Conservation (phyloP, 2,888 invertebrate species). For the Dusona sp. region DNA sequence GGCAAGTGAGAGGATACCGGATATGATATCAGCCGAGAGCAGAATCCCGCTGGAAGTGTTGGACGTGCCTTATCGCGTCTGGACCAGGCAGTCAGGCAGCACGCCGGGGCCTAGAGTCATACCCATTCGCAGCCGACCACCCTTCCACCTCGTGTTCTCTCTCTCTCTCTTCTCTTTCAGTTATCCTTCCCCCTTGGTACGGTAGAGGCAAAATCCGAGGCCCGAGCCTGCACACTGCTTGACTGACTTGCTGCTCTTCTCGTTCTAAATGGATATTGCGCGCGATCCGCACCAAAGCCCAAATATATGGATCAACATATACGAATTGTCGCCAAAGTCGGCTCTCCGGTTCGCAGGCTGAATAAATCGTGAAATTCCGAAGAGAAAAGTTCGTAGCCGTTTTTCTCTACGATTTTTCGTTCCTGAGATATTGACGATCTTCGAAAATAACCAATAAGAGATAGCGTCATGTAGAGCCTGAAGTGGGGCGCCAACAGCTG, state of each 20-base stretch:
- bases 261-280: constrained; percentile 65
- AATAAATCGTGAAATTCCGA: not conserved
- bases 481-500: not conserved
- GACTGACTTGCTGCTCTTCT: constrained; percentile 72
- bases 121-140: constrained; percentile 49
- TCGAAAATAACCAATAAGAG: not conserved
- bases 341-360: not conserved
- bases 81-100: constrained; percentile 80
- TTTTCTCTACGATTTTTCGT: not conserved
- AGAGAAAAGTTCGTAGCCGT: not conserved
- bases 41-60: constrained; percentile 82
- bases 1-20: constrained; percentile 73
- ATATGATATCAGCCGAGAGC: constrained; percentile 82
- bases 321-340: not conserved
- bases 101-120: constrained; percentile 57
- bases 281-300: constrained; percentile 26
- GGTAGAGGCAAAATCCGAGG: constrained; percentile 40
- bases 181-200: not conserved
- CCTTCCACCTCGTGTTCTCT: constrained; percentile 33
- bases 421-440: not conserved
- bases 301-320: constrained; percentile 29
- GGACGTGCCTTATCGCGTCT: constrained; percentile 84
- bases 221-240: constrained; percentile 78
- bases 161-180: constrained; percentile 2
- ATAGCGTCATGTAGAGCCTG: not conserved